Conservation (phyloP, 1,140 invertebrate genomes). For the Nixonia krombeini region DNA sequence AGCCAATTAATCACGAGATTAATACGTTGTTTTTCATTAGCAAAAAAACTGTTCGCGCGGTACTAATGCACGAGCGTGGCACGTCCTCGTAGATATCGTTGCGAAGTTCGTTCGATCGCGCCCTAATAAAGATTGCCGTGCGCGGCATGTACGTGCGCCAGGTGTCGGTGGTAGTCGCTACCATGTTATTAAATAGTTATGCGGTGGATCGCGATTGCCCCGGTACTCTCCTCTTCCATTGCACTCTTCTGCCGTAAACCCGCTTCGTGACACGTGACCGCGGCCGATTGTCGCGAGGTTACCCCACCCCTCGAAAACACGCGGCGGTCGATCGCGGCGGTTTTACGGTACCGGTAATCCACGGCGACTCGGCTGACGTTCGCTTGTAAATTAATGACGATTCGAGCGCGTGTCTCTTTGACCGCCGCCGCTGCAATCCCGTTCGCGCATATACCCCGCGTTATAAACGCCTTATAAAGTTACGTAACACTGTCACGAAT, state of each 20-base stretch:
- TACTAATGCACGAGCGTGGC: no score
- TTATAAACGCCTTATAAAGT: slow-evolving; percentile 18
- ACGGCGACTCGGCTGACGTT: slow-evolving; percentile 24
- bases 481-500: slow-evolving; percentile 30
- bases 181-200: slow-evolving; percentile 59
- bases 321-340: slow-evolving; percentile 10
- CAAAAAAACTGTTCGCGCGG: no score
- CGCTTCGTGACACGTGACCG: not conserved
- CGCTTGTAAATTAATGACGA: slow-evolving; percentile 39
- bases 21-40: no score
- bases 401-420: slow-evolving; percentile 22
- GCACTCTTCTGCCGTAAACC: not conserved
- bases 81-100: no score
- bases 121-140: no score
- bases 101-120: not conserved
- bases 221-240: slow-evolving; percentile 13
- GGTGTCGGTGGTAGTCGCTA: slow-evolving; percentile 41
- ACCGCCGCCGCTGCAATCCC: no score
- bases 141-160: slow-evolving; percentile 43
- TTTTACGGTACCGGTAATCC: slow-evolving; percentile 31
- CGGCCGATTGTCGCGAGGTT: slow-evolving; percentile 6
- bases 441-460: slow-evolving; percentile 1
- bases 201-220: slow-evolving; percentile 27
- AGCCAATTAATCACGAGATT: no score
- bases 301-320: slow-evolving; percentile 5